A percentile compares a stretch with the other conserved stretches of the same genome.
Conservation (phyloP, 1,140 invertebrate genomes). For the Anastrepha ludens region DNA sequence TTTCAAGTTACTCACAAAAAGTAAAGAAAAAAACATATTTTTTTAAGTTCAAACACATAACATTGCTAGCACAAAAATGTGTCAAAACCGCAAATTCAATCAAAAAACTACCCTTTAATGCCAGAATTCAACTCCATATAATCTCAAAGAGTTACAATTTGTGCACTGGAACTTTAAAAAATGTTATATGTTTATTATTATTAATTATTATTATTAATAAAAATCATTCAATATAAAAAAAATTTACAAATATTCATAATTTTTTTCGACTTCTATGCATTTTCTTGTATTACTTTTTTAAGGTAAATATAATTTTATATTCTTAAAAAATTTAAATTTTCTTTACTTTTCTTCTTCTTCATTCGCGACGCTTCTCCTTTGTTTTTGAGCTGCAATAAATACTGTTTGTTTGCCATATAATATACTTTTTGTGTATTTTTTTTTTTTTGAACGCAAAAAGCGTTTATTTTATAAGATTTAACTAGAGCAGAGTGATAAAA, state of each 20-base stretch:
- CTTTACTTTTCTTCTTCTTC: neutral
- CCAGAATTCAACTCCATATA: neutral
- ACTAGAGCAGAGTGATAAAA: neutral
- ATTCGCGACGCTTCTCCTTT: neutral
- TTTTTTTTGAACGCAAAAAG: neutral
- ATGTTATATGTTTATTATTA: neutral
- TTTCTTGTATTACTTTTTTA: too few relatives aligned
- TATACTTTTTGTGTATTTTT: neutral
- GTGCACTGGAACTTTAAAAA: neutral
- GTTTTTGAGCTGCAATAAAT: slow-evolving; percentile 37
- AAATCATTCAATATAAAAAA: neutral
- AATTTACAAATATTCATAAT: neutral
- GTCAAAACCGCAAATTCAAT: too few relatives aligned
- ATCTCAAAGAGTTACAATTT: neutral
- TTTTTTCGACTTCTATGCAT: too few relatives aligned
- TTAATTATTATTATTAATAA: too few relatives aligned
- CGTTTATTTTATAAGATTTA: neutral
- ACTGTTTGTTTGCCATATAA: slow-evolving; percentile 38
- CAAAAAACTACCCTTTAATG: neutral
- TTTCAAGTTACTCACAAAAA: neutral
- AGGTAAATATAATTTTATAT: too few relatives aligned
- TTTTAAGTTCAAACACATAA: neutral
- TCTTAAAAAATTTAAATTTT: neutral
- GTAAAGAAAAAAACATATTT: neutral
- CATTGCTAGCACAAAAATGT: neutral